phyloP scores from a whole-genome alignment of 2,888 invertebrate species.

The Carpatolechia fugitivella region DNA sequence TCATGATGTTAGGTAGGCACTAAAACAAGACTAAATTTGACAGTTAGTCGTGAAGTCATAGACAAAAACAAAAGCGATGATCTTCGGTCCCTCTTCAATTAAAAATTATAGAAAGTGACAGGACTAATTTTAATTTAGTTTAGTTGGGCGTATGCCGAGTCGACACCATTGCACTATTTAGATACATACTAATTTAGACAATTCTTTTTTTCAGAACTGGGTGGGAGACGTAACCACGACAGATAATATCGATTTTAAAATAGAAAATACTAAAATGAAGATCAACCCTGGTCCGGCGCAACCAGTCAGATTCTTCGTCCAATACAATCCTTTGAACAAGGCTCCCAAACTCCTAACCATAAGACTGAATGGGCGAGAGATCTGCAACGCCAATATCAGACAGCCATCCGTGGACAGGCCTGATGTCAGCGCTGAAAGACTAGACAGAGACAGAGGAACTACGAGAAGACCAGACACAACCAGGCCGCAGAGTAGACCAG shows the following conservation, averaged over 20 bases:
- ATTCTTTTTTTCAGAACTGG: conserved; percentile 73
- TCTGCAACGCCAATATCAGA: conserved; percentile 71
- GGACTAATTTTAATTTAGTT: too few relatives aligned
- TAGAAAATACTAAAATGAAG: conserved; percentile 78
- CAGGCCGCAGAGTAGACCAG: conserved; percentile 12
- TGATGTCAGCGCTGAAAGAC: conserved; percentile 24
- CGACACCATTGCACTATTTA: too few relatives aligned
- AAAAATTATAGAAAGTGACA: too few relatives aligned
- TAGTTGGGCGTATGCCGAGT: too few relatives aligned
- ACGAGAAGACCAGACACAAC: conserved; percentile 15
- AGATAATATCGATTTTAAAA: conserved; percentile 80
- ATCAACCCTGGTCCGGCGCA: conserved; percentile 78
- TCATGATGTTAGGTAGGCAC: too few relatives aligned
- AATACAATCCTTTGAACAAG: conserved; percentile 70
- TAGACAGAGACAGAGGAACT: conserved; percentile 3
- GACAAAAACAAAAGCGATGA: too few relatives aligned
- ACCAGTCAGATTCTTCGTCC: conserved; percentile 80
- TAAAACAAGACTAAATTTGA: too few relatives aligned
- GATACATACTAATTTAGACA: neutral
- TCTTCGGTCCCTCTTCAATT: too few relatives aligned
- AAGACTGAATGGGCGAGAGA: conserved; percentile 78
- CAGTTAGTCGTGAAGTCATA: too few relatives aligned
- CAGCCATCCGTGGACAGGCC: conserved; percentile 44
- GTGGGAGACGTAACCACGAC: conserved; percentile 78
- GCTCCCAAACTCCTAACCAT: conserved; percentile 73